Base-by-base conservation (phyloP, 2,113 vertebrate genomes). In the Calidris pygmaea region DNA sequence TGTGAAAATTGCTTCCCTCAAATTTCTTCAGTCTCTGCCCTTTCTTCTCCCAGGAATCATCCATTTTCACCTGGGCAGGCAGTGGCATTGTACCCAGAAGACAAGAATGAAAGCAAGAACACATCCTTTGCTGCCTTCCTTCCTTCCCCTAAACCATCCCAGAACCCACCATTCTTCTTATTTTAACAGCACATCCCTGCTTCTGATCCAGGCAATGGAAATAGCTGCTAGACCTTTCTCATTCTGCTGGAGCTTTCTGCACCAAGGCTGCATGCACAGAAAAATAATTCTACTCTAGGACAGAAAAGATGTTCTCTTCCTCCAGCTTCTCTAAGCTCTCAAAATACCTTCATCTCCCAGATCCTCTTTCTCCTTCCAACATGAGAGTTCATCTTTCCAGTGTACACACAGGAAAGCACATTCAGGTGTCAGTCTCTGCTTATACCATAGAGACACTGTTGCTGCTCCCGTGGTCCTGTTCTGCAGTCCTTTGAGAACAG, bases 401-500 rank as follows among this genome's bases (percentile, higher is more conserved):
- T 27, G 59, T 39, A 62, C 8, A 3, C 5, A 47, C 8, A 84
- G 68, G 83, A 93, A 92, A 88, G n/a, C 20, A 60, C 41, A 45
- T 71, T 80, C 67, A 87, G 39, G 52, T 71, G 52, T 75, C 37
- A 75, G 62, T 37, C 34, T 59, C 56, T 94, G 37, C 68, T 74
- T 62, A 66, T 30, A 59, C 82, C 8, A 1, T 10, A 77, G 86
- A 86, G 72, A 86, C 59, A 24, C 7, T 24, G 15, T 82, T 92
- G 48, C 11, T 75, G 45, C 30, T 92, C 91, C 77, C 89, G 43
- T 52, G 65, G 39, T 68, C 60, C 2, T 60, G 48, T 66, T 87
- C 73, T 82, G 30, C 16, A 55, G 48, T 29, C 94, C 87, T 97
- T 18, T 82, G 84, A 95, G 94, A 97, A 23, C 56, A 82, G 48